A percentile compares a stretch with the other conserved stretches of the same genome.
These are phyloP conservation scores for Spicauda simplicius DNA, from an alignment of 2,888 invertebrate species.

Conservation along the genomic window DNA sequence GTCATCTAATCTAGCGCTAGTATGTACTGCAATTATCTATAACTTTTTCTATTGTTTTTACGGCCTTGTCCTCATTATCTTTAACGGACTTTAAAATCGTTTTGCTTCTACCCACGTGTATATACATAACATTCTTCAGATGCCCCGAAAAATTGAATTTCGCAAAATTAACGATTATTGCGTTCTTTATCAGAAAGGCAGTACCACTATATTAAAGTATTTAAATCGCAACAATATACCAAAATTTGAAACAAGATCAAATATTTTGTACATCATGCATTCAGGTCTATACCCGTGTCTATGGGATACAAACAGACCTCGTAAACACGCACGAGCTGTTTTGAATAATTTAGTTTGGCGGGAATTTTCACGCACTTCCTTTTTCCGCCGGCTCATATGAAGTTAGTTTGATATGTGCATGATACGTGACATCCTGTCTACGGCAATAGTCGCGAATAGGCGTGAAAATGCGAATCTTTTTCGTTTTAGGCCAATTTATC, in stretches of 20 bases:
- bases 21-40: too few species aligned
- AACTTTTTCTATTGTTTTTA: too few species aligned
- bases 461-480: constrained; percentile 48
- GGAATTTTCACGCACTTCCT: constrained; percentile 50
- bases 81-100: too few species aligned
- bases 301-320: constrained; percentile 30
- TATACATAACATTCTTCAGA: too few species aligned
- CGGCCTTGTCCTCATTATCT: too few species aligned
- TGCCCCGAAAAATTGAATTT: too few species aligned
- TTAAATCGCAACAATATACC: neutral
- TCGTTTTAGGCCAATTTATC: constrained; percentile 38
- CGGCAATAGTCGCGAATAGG: constrained; percentile 7
- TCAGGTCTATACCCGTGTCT: constrained; percentile 15
- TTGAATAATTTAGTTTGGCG: constrained; percentile 63
- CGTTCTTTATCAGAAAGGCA: too few species aligned
- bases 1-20: too few species aligned
- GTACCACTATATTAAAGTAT: too few species aligned
- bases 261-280: constrained; percentile 28
- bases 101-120: too few species aligned
- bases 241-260: neutral
- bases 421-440: constrained; percentile 48
- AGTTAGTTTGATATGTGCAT: constrained; percentile 48
- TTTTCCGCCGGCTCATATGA: constrained; percentile 38
- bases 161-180: too few species aligned
- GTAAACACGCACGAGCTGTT: constrained; percentile 49